Percentiles rank a stretch among this genome's conserved stretches.
phyloP scores from a whole-genome alignment of 2,113 vertebrate genomes.

The Catharus bicknelli region DNA sequence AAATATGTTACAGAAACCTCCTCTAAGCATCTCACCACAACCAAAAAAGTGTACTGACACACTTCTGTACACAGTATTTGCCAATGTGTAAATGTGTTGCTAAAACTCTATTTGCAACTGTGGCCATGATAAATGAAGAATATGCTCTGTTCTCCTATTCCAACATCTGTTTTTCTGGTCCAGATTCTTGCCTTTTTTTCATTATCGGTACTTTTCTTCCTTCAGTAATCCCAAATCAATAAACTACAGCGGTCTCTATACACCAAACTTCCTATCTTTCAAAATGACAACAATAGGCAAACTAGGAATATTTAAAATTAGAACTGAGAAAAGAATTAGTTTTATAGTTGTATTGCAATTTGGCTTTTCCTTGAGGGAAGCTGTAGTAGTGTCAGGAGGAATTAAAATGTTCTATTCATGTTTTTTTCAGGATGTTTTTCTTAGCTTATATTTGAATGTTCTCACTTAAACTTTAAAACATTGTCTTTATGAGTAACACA shows the following conservation, averaged over 20 bases:
- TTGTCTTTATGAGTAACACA: background rate
- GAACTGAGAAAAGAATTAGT: background rate
- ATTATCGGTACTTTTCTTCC: background rate
- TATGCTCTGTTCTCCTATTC: background rate
- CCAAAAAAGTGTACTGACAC: background rate
- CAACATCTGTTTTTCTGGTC: background rate
- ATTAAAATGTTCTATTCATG: background rate
- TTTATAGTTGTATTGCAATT: background rate
- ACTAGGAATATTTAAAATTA: slow-evolving; percentile 2
- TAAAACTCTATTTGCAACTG: background rate
- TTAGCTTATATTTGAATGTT: background rate
- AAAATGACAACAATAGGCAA: background rate
- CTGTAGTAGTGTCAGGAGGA: background rate
- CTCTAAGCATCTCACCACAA: background rate
- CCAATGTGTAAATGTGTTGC: background rate
- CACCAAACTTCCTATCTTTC: background rate
- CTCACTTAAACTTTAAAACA: background rate
- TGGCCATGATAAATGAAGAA: background rate
- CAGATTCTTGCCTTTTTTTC: background rate
- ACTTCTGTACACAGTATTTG: fast-evolving
- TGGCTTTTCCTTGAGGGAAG: background rate
- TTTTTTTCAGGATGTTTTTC: background rate
- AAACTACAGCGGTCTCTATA: background rate
- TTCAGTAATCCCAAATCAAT: background rate
- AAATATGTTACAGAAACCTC: background rate